A percentile compares a stretch with the other conserved stretches of the same genome.
Evolutionary conservation across 2,888 invertebrate species (phyloP).

Genomic region (Tetranychus piercei): DNA sequence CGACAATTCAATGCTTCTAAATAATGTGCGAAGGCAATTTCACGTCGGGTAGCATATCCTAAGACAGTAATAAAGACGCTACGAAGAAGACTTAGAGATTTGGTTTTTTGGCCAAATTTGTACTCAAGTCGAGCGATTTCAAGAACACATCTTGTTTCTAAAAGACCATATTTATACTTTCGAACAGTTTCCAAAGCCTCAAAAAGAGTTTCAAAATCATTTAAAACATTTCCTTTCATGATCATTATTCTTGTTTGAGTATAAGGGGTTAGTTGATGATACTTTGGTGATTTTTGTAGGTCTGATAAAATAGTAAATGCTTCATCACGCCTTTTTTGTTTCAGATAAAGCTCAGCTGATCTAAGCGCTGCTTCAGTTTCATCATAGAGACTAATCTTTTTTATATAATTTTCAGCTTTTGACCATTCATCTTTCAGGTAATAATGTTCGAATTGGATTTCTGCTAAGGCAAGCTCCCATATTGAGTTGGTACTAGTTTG

Average conservation of each 20-base stretch:
- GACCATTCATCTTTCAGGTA: conserved; percentile 19
- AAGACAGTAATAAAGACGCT: conserved; percentile 1
- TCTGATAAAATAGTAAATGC: background rate
- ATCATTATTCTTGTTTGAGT: conserved; percentile 3
- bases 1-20: background rate
- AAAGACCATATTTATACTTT: background rate
- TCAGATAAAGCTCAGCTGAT: conserved; percentile 12
- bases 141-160: background rate
- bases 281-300: background rate
- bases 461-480: conserved; percentile 19
- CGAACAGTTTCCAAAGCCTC: conserved; percentile 5
- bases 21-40: conserved; percentile 2
- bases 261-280: background rate
- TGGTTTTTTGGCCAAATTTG: background rate
- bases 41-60: background rate
- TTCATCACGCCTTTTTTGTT: conserved; percentile 8
- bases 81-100: background rate
- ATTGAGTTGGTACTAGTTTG: conserved; percentile 13
- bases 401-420: conserved; percentile 15
- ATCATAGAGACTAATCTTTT: conserved; percentile 17
- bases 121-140: background rate
- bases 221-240: conserved; percentile 11
- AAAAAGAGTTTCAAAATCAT: conserved; percentile 10
- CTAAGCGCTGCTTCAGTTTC: conserved; percentile 11
- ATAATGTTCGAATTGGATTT: conserved; percentile 21